Evolutionary conservation across 2,113 vertebrate species (phyloP).

Genomic region (Aspiorhynchus laticeps): DNA sequence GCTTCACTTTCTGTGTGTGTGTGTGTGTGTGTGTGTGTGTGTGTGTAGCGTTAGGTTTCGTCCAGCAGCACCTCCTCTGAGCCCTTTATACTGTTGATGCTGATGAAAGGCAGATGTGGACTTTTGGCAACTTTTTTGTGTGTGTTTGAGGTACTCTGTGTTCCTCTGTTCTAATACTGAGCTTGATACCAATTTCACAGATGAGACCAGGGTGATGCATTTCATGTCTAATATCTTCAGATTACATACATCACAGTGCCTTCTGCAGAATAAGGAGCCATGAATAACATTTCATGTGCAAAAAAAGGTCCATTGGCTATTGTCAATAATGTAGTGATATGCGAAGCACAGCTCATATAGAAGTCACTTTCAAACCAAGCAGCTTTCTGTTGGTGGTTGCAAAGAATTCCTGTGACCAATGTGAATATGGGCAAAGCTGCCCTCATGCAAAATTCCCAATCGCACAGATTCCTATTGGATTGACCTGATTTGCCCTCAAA

Average conservation of each 20-base stretch:
- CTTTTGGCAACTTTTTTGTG: slow-evolving; percentile 53
- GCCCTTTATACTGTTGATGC: slow-evolving; percentile 48
- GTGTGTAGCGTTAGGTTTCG: slow-evolving; percentile 31
- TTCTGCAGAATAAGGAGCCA: background rate
- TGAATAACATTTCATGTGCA: background rate
- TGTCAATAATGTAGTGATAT: background rate
- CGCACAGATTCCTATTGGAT: background rate
- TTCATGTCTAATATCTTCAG: slow-evolving; percentile 23
- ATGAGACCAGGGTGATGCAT: slow-evolving; percentile 28
- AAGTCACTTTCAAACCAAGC: background rate
- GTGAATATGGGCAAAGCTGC: background rate
- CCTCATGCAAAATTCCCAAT: background rate
- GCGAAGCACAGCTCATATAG: background rate
- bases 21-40: background rate
- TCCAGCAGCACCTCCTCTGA: slow-evolving; percentile 21
- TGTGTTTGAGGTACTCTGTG: slow-evolving; percentile 28
- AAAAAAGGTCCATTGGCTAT: background rate
- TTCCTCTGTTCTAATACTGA: background rate
- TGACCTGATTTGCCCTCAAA: background rate
- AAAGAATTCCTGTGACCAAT: background rate
- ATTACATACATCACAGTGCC: background rate
- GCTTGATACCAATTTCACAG: slow-evolving; percentile 21
- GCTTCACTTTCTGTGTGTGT: slow-evolving; percentile 6
- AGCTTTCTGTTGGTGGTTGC: background rate
- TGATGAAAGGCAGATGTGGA: slow-evolving; percentile 62